Evolutionary conservation across 30 jellyfish, hydroid and myxozoan genomes (phyloP).

Genomic region (Pelagia noctiluca): DNA sequence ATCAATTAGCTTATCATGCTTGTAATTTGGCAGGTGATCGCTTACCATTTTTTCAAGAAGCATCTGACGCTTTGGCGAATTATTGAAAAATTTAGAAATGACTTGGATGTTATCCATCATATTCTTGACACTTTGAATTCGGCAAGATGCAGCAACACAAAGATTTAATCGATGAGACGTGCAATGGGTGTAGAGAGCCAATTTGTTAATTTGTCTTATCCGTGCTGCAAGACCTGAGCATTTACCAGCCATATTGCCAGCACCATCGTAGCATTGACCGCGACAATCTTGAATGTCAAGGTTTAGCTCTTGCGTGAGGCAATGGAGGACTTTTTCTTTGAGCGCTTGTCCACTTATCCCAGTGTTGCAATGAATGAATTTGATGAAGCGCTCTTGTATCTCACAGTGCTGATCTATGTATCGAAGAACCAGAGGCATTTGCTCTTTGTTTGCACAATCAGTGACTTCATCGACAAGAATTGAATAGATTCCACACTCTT

Average conservation of each 20-base stretch:
- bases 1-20: no score
- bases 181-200: slow-evolving; percentile 38
- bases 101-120: no score
- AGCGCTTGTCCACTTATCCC: slow-evolving; percentile 31
- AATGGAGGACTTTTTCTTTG: slow-evolving; percentile 5
- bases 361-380: slow-evolving; percentile 34
- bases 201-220: not conserved
- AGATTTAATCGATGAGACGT: no score
- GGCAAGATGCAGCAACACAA: no score
- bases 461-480: slow-evolving; percentile 48
- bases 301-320: slow-evolving; percentile 7
- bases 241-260: slow-evolving; percentile 48
- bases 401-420: slow-evolving; percentile 19
- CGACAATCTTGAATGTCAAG: slow-evolving; percentile 20
- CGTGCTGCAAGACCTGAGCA: slow-evolving; percentile 22
- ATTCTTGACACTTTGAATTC: no score
- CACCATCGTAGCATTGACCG: slow-evolving; percentile 50
- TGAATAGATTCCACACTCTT: slow-evolving; percentile 2
- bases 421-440: slow-evolving; percentile 33
- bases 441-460: slow-evolving; percentile 45
- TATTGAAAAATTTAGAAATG: no score
- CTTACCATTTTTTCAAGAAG: no score
- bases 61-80: no score
- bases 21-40: no score
- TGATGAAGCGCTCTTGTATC: slow-evolving; percentile 16